These are phyloP conservation scores for Scartelaos histophorus DNA, from an alignment of 2,113 vertebrate species.

Conservation along the genomic window DNA sequence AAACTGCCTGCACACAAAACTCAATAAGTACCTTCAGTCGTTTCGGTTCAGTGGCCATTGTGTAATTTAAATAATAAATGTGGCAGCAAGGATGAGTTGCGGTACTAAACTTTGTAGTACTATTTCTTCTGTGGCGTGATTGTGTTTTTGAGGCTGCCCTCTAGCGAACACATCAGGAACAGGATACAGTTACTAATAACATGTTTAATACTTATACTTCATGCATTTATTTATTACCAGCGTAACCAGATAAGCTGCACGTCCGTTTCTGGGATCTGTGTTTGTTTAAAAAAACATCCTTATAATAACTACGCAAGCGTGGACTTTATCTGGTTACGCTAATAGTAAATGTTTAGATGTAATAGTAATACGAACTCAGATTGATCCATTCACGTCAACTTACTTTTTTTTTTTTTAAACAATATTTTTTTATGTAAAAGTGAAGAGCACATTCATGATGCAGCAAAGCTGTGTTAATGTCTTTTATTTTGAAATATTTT, in stretches of 20 bases:
- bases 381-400: no score
- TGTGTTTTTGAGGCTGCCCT: neutral
- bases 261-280: neutral
- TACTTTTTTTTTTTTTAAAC: no score
- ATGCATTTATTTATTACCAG: neutral
- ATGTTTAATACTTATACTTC: neutral
- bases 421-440: no score
- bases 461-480: neutral
- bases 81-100: no score
- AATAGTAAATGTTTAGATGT: no score
- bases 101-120: neutral
- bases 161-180: neutral
- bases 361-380: no score
- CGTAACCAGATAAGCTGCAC: neutral
- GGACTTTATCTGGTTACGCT: no score
- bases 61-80: neutral
- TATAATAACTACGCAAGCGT: no score
- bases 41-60: slow-evolving; percentile 72
- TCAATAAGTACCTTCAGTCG: slow-evolving; percentile 61
- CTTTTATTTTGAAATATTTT: slow-evolving; percentile 3
- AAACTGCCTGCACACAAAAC: no score
- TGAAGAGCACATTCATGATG: no score
- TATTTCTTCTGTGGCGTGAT: slow-evolving; percentile 1
- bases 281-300: neutral
- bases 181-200: neutral